phyloP scores from a whole-genome alignment of 2,797 vertebrate genomes.

The Sebastes baramenuke region DNA sequence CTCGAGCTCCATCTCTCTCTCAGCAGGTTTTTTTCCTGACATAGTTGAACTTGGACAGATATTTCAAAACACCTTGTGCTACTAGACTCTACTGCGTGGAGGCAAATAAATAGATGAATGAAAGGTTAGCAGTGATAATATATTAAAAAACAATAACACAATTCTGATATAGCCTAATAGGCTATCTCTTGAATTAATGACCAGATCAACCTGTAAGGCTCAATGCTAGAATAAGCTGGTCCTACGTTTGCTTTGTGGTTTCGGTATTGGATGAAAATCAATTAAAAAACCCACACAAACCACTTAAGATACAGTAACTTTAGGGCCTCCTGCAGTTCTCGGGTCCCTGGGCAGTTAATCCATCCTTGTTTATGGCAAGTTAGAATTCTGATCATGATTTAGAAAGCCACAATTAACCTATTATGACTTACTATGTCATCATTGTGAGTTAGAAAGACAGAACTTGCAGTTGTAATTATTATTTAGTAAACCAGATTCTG shows the following conservation, averaged over 20 bases:
- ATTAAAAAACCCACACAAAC: neutral
- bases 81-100: neutral
- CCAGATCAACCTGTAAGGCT: neutral
- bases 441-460: neutral
- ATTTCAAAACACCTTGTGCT: neutral
- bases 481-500: neutral
- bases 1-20: neutral
- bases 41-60: neutral
- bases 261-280: neutral
- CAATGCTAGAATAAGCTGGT: neutral
- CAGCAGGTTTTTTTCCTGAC: too few species aligned
- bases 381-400: neutral
- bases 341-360: too few species aligned
- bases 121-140: neutral
- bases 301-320: neutral
- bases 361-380: too few species aligned
- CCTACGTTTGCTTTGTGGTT: too few species aligned
- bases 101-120: neutral
- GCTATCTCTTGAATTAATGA: neutral
- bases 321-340: too few species aligned
- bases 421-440: neutral
- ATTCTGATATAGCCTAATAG: neutral
- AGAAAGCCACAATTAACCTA: neutral
- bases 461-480: neutral
- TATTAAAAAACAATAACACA: neutral